Evolutionary conservation across 2,888 invertebrate species (phyloP), one percentile per base, ranked within the genome.

Genomic region (Hyposoter dolosus): DNA sequence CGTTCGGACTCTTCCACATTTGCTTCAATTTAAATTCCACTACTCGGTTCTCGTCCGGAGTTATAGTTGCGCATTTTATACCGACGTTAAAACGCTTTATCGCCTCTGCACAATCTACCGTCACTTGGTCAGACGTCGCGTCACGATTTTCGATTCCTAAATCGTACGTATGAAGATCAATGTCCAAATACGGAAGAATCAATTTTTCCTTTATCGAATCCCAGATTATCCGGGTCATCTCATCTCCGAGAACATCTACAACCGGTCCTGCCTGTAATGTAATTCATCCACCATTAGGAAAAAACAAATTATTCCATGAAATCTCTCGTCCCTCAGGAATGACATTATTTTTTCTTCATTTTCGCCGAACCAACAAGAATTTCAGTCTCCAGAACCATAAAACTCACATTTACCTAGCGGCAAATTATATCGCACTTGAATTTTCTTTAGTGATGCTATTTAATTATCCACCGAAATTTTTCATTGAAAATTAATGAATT

Each of bases 181-280:
- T 97, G 93, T 99, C 98, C 91, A 99, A 95, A 95, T 98, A 99
- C 0, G 99, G 99, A 87, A 99, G 95, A 92, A 99, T 99, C 56
- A 99, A 96, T 94, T 99, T 99, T 83, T 99, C 96, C 95, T 99
- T 99, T 91, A 99, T 99, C 53, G 98, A 96, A 92, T 99, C 99
- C 99, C 99, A 99, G 93, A 99, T 99, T 89, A 99, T 98, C 91
- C 99, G 96, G 63, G 98, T 98, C 98, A 98, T 98, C 95, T 98
- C 98, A 96, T 98, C 98, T n/a, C 98, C 98, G 78, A 98, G 96
- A 91, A 98, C 96, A 94, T 98, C 98, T 71, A 98, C 98, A 87
- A 98, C 98, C 71, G 98, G 97, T 93, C 98, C 98, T 89, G 96
- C 96, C 95, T 97, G 85, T 66, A 90, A 90, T 72, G 78, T 50